Percentiles rank a stretch among this genome's conserved stretches.
These are phyloP conservation scores for Cryptophagus acutangulus DNA, from an alignment of 2,888 invertebrate genomes.

Conservation along the genomic window DNA sequence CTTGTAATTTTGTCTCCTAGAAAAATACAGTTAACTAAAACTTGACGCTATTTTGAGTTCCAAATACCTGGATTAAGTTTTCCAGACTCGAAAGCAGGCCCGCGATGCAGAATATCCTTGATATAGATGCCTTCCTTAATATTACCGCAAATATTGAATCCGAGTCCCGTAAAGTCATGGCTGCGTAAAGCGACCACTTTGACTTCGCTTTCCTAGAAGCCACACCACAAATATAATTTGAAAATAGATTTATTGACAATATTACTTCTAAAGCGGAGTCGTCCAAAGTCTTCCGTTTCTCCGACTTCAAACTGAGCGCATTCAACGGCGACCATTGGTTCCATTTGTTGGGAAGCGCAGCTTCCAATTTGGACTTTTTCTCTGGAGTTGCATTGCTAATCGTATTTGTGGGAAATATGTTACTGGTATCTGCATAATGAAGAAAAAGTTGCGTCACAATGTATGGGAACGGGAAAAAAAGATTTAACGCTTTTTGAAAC, in stretches of 20 bases:
- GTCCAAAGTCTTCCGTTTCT: conserved; percentile 54
- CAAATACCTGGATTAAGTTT: conserved; percentile 77
- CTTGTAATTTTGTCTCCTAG: conserved; percentile 84
- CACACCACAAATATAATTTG: conserved; percentile 22
- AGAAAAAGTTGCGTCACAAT: no score
- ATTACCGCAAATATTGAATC: conserved; percentile 84
- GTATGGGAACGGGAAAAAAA: no score
- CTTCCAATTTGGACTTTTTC: conserved; percentile 18
- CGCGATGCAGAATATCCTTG: conserved; percentile 79
- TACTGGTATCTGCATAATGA: background rate
- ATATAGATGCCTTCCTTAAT: conserved; percentile 86
- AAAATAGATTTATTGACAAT: background rate
- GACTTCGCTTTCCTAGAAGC: conserved; percentile 55
- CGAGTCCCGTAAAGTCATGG: conserved; percentile 82
- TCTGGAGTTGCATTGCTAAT: no score
- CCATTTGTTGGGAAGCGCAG: conserved; percentile 46
- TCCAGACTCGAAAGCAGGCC: conserved; percentile 83
- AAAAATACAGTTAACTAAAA: no score
- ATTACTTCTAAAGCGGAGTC: conserved; percentile 54
- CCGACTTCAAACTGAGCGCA: conserved; percentile 43
- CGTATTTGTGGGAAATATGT: no score
- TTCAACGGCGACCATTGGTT: conserved; percentile 48
- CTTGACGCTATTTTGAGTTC: conserved; percentile 26
- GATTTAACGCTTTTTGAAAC: no score
- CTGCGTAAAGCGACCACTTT: conserved; percentile 72